These are phyloP conservation scores for Erpornis zantholeuca DNA, from an alignment of 2,113 vertebrate genomes.

Conservation along the genomic window DNA sequence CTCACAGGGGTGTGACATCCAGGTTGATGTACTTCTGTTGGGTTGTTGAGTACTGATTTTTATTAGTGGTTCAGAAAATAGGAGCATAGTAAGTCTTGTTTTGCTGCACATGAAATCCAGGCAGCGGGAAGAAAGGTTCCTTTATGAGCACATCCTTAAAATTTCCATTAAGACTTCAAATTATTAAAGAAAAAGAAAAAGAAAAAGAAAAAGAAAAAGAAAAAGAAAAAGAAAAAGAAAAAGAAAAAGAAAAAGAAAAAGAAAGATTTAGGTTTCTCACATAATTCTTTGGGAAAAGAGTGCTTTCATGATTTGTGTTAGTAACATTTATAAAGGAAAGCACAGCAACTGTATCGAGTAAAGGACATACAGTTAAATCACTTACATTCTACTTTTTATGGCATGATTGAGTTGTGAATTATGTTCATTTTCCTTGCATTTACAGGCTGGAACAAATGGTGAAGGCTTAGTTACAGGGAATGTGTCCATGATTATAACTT, in stretches of 20 bases:
- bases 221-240: no score
- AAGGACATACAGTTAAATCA: slow-evolving; percentile 13
- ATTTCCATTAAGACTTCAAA: not conserved
- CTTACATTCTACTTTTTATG: slow-evolving; percentile 34
- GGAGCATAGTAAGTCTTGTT: not conserved
- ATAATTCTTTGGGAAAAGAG: not conserved
- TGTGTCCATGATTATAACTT: not conserved
- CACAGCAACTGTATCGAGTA: not conserved
- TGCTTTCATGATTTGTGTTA: not conserved
- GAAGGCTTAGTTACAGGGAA: slow-evolving; percentile 2
- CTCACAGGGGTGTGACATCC: not conserved
- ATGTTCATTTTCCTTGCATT: slow-evolving; percentile 18
- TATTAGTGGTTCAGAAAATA: not conserved
- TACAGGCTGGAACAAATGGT: slow-evolving; percentile 34
- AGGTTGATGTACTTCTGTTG: not conserved
- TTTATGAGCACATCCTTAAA: not conserved
- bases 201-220: no score
- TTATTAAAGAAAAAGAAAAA: not conserved
- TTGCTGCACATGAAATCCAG: not conserved
- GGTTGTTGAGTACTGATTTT: not conserved
- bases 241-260: not conserved
- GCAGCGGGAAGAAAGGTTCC: not conserved
- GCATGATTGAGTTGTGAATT: slow-evolving; percentile 34
- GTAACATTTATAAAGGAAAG: not conserved
- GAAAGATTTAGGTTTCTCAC: not conserved